Percentiles rank a stretch among this genome's conserved stretches.
Conservation (phyloP, 1,140 invertebrate species). For the Solenopsis fugax region DNA sequence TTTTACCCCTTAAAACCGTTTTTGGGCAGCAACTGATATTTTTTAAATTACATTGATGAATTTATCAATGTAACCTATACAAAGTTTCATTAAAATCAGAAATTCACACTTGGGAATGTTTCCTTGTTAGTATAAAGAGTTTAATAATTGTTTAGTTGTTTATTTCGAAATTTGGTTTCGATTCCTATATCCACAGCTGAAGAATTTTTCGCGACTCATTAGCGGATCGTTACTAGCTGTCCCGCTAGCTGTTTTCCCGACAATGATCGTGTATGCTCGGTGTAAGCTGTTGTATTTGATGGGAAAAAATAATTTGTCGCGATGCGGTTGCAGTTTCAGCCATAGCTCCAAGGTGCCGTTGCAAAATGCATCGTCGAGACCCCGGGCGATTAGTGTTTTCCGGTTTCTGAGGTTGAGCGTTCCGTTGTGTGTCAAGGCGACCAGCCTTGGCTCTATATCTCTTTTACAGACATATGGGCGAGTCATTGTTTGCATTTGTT, state of each 20-base stretch:
- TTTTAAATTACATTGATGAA: too few relatives aligned
- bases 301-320: slow-evolving; percentile 45
- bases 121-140: too few relatives aligned
- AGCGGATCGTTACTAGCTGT: neutral
- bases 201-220: too few relatives aligned
- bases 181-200: too few relatives aligned
- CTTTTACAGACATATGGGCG: slow-evolving; percentile 22
- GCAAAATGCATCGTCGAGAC: slow-evolving; percentile 47
- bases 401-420: slow-evolving; percentile 68
- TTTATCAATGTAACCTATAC: too few relatives aligned
- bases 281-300: slow-evolving; percentile 1
- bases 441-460: slow-evolving; percentile 50
- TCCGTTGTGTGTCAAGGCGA: slow-evolving; percentile 73
- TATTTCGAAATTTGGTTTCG: too few relatives aligned
- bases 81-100: too few relatives aligned
- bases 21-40: too few relatives aligned
- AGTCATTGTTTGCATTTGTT: slow-evolving; percentile 66
- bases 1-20: too few relatives aligned
- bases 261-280: neutral
- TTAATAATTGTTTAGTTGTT: too few relatives aligned
- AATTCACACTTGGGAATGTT: too few relatives aligned
- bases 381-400: slow-evolving; percentile 77
- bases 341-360: slow-evolving; percentile 34
- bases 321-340: slow-evolving; percentile 18
- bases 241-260: neutral